Percentiles rank a stretch among this genome's conserved stretches.
Evolutionary conservation across 2,797 vertebrate genomes (phyloP).

Genomic region (Melanotaenia nigrans): DNA sequence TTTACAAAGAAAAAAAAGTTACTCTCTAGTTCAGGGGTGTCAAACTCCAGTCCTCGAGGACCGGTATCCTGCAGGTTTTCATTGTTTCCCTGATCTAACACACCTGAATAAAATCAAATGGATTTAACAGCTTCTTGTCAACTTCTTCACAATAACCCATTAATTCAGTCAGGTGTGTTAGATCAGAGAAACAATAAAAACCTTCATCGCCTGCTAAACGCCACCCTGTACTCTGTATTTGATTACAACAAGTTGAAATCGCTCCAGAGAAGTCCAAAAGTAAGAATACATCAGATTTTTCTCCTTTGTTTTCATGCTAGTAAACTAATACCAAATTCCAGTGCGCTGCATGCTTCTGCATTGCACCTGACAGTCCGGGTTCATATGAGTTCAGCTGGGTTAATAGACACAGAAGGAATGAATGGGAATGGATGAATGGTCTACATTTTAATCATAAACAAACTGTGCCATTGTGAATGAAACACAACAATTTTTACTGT

Average conservation of each 20-base stretch:
- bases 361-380: slow-evolving; percentile 59
- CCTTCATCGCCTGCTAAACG: too few relatives aligned
- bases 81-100: too few relatives aligned
- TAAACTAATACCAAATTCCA: slow-evolving; percentile 33
- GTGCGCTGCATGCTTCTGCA: slow-evolving; percentile 11
- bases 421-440: slow-evolving; percentile 56
- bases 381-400: slow-evolving; percentile 50
- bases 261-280: background rate
- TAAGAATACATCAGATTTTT: background rate
- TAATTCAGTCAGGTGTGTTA: too few relatives aligned
- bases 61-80: too few relatives aligned
- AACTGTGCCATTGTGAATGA: slow-evolving; percentile 70
- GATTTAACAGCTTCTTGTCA: too few relatives aligned
- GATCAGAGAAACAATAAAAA: too few relatives aligned
- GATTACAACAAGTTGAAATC: background rate
- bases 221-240: background rate
- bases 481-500: slow-evolving; percentile 65
- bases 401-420: slow-evolving; percentile 42
- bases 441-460: slow-evolving; percentile 73
- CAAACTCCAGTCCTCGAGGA: too few relatives aligned
- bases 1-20: too few relatives aligned
- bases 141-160: too few relatives aligned
- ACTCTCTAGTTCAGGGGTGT: too few relatives aligned
- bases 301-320: background rate
- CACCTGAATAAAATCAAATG: too few relatives aligned